These are phyloP conservation scores for Vulpes vulpes DNA, from an alignment of 2,113 vertebrate genomes.

Conservation along the genomic window DNA sequence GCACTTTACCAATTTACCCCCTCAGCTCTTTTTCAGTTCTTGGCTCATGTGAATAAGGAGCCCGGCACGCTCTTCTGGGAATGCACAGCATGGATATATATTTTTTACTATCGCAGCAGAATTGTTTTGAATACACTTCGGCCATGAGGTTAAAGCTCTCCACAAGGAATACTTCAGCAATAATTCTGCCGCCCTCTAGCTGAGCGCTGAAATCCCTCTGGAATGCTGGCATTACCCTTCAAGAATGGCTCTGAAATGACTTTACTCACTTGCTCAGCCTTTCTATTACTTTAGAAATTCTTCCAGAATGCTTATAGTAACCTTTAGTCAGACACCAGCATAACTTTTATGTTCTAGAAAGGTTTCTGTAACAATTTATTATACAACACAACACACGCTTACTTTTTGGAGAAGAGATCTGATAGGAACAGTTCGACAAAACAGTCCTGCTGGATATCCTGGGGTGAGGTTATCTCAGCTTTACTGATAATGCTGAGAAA, in stretches of 20 bases:
- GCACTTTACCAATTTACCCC: constrained; percentile 62
- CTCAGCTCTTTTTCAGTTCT: constrained; percentile 72
- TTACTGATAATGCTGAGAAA: neutral
- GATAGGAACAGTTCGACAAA: neutral
- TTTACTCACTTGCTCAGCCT: constrained; percentile 82
- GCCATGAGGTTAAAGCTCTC: constrained; percentile 85
- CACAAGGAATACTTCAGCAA: constrained; percentile 86
- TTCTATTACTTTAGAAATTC: constrained; percentile 87
- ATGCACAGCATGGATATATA: constrained; percentile 67
- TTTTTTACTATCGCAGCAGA: constrained; percentile 83
- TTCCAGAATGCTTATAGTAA: constrained; percentile 86
- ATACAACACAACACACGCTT: neutral
- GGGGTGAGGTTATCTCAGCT: neutral
- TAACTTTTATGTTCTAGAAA: constrained; percentile 63
- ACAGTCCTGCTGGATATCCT: neutral
- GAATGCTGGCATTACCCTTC: constrained; percentile 81
- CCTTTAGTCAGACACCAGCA: constrained; percentile 85
- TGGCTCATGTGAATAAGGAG: constrained; percentile 63
- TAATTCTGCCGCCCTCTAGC: constrained; percentile 87
- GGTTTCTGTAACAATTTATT: constrained; percentile 58
- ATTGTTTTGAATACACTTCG: constrained; percentile 87
- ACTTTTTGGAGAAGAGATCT: neutral
- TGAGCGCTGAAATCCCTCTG: constrained; percentile 75
- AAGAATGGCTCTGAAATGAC: constrained; percentile 85
- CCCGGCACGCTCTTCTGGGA: constrained; percentile 71